These are phyloP conservation scores for Lordiphosa mommai DNA, from an alignment of 1,140 invertebrate species.

Conservation along the genomic window DNA sequence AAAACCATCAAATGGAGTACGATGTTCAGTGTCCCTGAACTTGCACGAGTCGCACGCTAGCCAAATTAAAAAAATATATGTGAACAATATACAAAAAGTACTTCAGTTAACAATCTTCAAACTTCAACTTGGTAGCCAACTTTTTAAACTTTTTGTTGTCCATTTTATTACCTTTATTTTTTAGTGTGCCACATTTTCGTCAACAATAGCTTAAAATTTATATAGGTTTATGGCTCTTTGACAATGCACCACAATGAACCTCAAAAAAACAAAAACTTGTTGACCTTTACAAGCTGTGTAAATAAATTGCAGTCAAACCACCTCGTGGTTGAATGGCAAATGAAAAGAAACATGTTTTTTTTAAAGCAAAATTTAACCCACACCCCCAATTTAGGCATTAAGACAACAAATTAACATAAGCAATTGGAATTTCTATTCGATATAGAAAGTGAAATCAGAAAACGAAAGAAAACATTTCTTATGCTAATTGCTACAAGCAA, in stretches of 20 bases:
- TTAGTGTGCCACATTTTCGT: conserved; percentile 49
- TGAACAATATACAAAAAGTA: not conserved
- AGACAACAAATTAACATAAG: not conserved
- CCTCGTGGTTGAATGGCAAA: conserved; percentile 22
- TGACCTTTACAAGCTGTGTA: conserved; percentile 67
- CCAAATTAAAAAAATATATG: conserved; percentile 16
- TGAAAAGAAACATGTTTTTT: conserved; percentile 16
- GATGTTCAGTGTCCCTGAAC: conserved; percentile 52
- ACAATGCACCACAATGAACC: conserved; percentile 51
- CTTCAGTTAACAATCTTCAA: conserved; percentile 10
- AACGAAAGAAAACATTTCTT: conserved; percentile 40
- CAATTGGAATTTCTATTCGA: conserved; percentile 20
- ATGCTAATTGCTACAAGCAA: conserved; percentile 41
- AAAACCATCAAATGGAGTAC: conserved; percentile 17
- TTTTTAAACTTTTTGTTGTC: conserved; percentile 22
- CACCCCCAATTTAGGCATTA: not conserved
- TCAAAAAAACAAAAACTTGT: conserved; percentile 41
- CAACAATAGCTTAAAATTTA: conserved; percentile 36
- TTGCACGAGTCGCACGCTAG: conserved; percentile 45
- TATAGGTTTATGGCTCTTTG: conserved; percentile 57
- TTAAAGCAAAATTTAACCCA: conserved; percentile 7
- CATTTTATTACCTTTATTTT: conserved; percentile 32
- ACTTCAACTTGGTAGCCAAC: conserved; percentile 2
- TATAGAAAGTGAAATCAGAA: conserved; percentile 59
- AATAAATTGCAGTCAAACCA: conserved; percentile 47